Base-by-base conservation (phyloP, 2,888 invertebrate genomes). In the Petrolisthes manimaculis region DNA sequence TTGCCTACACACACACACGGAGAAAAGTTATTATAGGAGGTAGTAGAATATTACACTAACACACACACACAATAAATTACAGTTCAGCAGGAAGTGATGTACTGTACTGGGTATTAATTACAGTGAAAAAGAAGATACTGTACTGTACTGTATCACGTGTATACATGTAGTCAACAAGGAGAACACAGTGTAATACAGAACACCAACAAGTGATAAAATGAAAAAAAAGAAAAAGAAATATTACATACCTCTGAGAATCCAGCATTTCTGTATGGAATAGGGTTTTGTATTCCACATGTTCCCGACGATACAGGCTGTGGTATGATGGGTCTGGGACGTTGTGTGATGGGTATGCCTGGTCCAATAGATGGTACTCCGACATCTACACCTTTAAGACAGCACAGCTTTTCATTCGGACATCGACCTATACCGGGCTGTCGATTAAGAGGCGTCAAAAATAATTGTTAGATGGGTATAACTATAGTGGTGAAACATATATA, bases 1-100 rank as follows among this genome's bases (percentile, higher is more conserved):
- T 94, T 12, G 96, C 95, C 89, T 92, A 90, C 0, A 55, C 18
- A 8, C 18, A 0, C 53, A 53, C 3, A 18, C 18, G 12, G 4
- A 14, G n/a, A 37, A 37, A 37, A 37, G 37, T 37, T 37, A 37
- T 37, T 37, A 37, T 37, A 37, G 37, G 0, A 37, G 37, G 2
- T 2, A 37, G 37, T 37, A 37, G 37, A 1, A 37, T 37, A 37
- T 37, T 37, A 37, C 37, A 37, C 37, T 2, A 37, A 37, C 37
- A 37, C 37, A 37, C 37, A 37, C 1, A 37, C 1, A 37, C 37
- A 37, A 37, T 37, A 37, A 37, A 37, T 37, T 37, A 37, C 37
- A 37, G 37, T 37, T 37, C 37, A 37, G 37, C 37, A 37, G 37
- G 37, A 37, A 37, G 37, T 37, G 37, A 37, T 37, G 2, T 37